phyloP scores from a whole-genome alignment of 2,888 invertebrate species.

The Aproaerema taeniolella region DNA sequence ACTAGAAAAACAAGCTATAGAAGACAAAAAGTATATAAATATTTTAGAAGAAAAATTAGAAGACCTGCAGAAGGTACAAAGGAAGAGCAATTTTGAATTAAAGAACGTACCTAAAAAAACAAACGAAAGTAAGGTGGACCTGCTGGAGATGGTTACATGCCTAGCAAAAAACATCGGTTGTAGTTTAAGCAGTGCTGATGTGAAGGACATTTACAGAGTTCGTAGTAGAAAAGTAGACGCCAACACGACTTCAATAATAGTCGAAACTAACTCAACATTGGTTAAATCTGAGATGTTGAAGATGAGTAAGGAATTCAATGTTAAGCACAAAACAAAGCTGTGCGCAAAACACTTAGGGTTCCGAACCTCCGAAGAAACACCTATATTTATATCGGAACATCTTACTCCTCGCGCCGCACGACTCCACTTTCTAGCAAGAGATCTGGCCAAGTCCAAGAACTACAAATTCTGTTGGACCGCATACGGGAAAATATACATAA shows the following conservation, averaged over 20 bases:
- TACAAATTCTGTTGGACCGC: slow-evolving; percentile 16
- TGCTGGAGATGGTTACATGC: neutral
- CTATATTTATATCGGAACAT: neutral
- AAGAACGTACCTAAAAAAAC: neutral
- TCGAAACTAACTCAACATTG: neutral
- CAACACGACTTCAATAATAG: neutral
- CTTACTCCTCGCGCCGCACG: slow-evolving; percentile 6
- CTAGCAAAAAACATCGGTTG: neutral
- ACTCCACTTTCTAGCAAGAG: slow-evolving; percentile 10
- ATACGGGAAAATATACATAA: slow-evolving; percentile 13
- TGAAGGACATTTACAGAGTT: neutral
- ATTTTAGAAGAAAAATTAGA: neutral
- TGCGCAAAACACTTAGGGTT: neutral
- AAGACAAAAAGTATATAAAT: neutral
- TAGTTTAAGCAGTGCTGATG: neutral
- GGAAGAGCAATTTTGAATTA: neutral
- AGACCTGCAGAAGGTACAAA: neutral
- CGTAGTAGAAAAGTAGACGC: neutral
- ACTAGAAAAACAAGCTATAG: neutral
- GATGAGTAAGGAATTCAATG: neutral
- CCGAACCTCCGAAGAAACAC: neutral
- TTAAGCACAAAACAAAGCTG: neutral
- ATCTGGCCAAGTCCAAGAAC: slow-evolving; percentile 5
- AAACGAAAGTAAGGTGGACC: neutral
- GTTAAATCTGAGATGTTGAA: neutral